A percentile compares a stretch with the other conserved stretches of the same genome.
phyloP scores from a whole-genome alignment of 2,797 vertebrate species.

The Bucorvus abyssinicus region DNA sequence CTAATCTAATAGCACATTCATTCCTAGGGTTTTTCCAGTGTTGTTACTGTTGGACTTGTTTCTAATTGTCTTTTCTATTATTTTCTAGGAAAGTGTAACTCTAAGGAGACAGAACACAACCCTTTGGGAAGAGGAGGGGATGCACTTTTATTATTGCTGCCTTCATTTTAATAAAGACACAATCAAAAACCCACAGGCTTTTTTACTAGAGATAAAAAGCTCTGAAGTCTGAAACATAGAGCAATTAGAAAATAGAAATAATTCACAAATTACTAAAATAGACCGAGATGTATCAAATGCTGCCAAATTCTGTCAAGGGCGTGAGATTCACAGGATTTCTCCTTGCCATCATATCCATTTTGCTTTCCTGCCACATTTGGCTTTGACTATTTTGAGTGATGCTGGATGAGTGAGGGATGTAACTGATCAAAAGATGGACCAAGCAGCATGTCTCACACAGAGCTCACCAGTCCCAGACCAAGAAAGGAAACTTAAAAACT shows the following conservation, averaged over 20 bases:
- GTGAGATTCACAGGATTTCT: background rate
- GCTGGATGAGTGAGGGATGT: conserved; percentile 70
- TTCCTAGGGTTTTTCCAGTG: background rate
- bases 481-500: conserved; percentile 81
- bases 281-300: background rate
- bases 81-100: background rate
- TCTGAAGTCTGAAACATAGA: background rate
- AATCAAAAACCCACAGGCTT: background rate
- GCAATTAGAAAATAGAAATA: background rate
- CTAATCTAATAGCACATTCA: background rate
- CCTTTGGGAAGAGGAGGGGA: background rate
- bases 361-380: background rate
- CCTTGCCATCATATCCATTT: background rate
- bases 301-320: background rate
- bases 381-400: conserved; percentile 80
- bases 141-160: background rate
- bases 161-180: background rate
- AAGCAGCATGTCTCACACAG: conserved; percentile 82
- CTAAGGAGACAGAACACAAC: conserved; percentile 7
- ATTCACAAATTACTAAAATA: background rate
- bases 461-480: conserved; percentile 80
- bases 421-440: conserved; percentile 88
- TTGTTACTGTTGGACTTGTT: background rate
- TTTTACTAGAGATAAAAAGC: background rate
- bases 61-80: background rate